These are phyloP conservation scores for Micromys minutus DNA, from an alignment of 2,113 vertebrate genomes.

Conservation along the genomic window DNA sequence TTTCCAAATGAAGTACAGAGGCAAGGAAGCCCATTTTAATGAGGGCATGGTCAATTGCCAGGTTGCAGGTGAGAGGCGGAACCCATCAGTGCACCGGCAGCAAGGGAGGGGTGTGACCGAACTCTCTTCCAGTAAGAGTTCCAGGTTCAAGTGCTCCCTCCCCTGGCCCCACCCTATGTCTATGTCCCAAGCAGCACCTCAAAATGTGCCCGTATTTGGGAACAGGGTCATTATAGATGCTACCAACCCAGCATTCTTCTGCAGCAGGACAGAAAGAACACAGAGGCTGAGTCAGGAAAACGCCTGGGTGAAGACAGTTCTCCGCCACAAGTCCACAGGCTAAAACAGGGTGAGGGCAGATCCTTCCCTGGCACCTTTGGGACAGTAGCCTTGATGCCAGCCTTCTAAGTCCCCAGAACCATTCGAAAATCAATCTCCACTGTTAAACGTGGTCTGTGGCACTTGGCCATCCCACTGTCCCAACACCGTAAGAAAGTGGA, in stretches of 20 bases:
- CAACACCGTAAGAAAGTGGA: neutral
- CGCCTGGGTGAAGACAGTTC: neutral
- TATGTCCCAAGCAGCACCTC: neutral
- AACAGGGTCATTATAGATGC: rapidly evolving
- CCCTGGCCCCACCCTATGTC: rapidly evolving
- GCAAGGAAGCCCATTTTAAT: neutral
- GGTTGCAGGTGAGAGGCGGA: rapidly evolving
- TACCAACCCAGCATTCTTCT: neutral
- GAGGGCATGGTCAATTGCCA: neutral
- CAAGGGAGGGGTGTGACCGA: neutral
- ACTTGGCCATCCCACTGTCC: neutral
- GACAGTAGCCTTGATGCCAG: rapidly evolving
- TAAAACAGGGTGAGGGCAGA: no score
- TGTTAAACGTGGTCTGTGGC: rapidly evolving
- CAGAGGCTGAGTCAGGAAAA: neutral
- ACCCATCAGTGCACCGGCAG: no score
- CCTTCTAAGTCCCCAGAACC: neutral
- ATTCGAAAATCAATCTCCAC: rapidly evolving
- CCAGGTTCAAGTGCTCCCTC: neutral
- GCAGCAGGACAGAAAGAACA: neutral
- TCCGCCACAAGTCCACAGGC: neutral
- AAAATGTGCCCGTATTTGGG: neutral
- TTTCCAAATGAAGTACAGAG: neutral
- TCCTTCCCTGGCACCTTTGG: rapidly evolving
- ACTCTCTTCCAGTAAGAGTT: neutral